A percentile compares a stretch with the other conserved stretches of the same genome.
These are phyloP conservation scores for Pipa parva DNA, from an alignment of 2,113 vertebrate species.

Conservation along the genomic window DNA sequence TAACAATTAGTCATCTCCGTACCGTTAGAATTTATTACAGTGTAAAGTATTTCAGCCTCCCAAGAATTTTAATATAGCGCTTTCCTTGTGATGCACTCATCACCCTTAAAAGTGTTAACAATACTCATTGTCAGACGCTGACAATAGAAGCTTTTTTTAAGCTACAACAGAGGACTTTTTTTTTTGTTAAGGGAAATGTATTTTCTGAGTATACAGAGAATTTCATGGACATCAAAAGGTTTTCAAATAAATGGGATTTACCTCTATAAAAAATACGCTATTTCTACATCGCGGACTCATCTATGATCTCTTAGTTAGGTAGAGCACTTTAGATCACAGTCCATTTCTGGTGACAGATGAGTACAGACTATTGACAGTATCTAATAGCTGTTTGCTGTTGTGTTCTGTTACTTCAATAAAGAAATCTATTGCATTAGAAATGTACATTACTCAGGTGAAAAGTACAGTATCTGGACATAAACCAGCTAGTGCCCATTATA, in stretches of 20 bases:
- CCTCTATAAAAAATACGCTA: neutral
- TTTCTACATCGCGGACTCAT: neutral
- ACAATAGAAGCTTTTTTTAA: too few relatives aligned
- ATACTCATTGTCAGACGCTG: too few relatives aligned
- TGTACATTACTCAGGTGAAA: slow-evolving; percentile 14
- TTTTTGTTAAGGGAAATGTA: neutral
- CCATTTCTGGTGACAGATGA: slow-evolving; percentile 3
- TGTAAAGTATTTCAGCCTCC: too few relatives aligned
- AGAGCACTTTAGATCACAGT: slow-evolving; percentile 4
- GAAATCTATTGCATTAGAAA: slow-evolving; percentile 14
- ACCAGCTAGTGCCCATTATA: slow-evolving; percentile 1
- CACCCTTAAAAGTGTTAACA: too few relatives aligned
- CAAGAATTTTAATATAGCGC: too few relatives aligned
- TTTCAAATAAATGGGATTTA: too few relatives aligned
- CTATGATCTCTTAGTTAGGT: neutral
- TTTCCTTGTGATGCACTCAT: too few relatives aligned
- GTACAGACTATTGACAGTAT: slow-evolving; percentile 10
- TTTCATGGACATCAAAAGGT: too few relatives aligned
- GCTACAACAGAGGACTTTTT: slow-evolving; percentile 23
- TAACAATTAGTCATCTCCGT: too few relatives aligned
- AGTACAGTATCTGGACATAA: slow-evolving; percentile 4
- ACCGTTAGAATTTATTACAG: too few relatives aligned
- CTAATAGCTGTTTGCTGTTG: slow-evolving; percentile 10
- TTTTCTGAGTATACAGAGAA: too few relatives aligned
- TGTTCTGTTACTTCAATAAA: slow-evolving; percentile 19